Conservation (phyloP, 2,113 vertebrate species). For the Oenanthe melanoleuca region DNA sequence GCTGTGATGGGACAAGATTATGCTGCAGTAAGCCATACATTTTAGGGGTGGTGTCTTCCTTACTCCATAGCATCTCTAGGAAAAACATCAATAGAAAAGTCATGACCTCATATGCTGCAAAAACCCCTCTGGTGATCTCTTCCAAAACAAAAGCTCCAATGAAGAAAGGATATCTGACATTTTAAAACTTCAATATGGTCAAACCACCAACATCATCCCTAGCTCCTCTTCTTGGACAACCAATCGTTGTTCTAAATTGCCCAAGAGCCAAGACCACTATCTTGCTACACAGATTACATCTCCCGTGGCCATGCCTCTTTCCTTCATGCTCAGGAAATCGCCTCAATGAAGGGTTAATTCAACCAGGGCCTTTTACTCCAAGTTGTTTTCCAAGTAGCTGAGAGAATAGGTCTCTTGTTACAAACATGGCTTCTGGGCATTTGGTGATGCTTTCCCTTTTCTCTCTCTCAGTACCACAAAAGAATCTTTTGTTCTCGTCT, state of each 20-base stretch:
- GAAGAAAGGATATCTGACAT: conserved; percentile 16
- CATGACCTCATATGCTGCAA: neutral
- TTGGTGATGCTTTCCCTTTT: conserved; percentile 78
- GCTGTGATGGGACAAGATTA: neutral
- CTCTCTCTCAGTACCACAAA: conserved; percentile 75
- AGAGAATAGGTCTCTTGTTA: conserved; percentile 86
- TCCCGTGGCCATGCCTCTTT: neutral
- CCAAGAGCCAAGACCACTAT: neutral
- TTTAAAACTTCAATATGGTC: neutral
- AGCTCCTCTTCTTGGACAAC: neutral
- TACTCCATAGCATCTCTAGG: neutral
- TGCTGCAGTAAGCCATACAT: neutral
- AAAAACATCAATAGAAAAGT: neutral
- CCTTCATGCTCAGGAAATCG: neutral
- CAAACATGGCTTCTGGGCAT: conserved; percentile 86
- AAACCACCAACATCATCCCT: neutral
- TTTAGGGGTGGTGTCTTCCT: neutral
- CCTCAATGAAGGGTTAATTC: conserved; percentile 69
- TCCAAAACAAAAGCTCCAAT: neutral
- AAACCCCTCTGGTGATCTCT: neutral
- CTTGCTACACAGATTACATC: neutral
- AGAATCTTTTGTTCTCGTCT: conserved; percentile 79
- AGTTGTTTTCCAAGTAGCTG: conserved; percentile 79
- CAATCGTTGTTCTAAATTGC: neutral
- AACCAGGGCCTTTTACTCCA: conserved; percentile 49